Evolutionary conservation across 2,797 vertebrate genomes (phyloP).

Genomic region (Adelosebastes latens): DNA sequence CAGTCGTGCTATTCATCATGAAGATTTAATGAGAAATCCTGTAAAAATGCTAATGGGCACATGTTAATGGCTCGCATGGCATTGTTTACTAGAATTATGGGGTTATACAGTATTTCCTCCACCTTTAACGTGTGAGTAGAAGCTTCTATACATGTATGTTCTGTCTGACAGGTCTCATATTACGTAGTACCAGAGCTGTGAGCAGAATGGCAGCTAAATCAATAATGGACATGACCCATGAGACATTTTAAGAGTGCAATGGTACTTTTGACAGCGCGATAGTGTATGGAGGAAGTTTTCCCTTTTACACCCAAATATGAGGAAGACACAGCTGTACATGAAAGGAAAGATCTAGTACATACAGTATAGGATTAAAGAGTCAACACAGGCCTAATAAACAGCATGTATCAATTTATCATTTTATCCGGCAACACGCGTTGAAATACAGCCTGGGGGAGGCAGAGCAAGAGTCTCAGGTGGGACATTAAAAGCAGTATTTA

Average conservation of each 20-base stretch:
- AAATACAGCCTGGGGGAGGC: constrained; percentile 56
- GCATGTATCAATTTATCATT: constrained; percentile 68
- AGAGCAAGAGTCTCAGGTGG: constrained; percentile 63
- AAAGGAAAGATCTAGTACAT: constrained; percentile 25
- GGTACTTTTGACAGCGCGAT: constrained; percentile 38
- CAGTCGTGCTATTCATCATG: constrained; percentile 25
- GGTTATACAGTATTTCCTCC: not conserved
- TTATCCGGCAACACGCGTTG: constrained; percentile 53
- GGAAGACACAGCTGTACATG: constrained; percentile 16
- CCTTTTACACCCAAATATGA: not conserved
- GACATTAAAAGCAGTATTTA: constrained; percentile 76
- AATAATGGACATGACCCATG: constrained; percentile 47
- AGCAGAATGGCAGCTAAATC: constrained; percentile 44
- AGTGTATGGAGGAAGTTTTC: constrained; percentile 37
- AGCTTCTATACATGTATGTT: constrained; percentile 3
- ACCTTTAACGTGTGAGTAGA: constrained; percentile 7
- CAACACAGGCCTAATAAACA: constrained; percentile 70
- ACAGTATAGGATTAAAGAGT: constrained; percentile 61
- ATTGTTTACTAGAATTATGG: constrained; percentile 14
- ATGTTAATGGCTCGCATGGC: constrained; percentile 21
- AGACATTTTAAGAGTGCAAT: constrained; percentile 36
- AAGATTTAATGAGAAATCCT: constrained; percentile 45
- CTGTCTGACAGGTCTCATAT: constrained; percentile 22
- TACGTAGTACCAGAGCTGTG: constrained; percentile 2
- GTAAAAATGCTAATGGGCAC: constrained; percentile 34